These are phyloP conservation scores for Amblyraja radiata DNA, from an alignment of 2,797 vertebrate genomes.

Conservation along the genomic window DNA sequence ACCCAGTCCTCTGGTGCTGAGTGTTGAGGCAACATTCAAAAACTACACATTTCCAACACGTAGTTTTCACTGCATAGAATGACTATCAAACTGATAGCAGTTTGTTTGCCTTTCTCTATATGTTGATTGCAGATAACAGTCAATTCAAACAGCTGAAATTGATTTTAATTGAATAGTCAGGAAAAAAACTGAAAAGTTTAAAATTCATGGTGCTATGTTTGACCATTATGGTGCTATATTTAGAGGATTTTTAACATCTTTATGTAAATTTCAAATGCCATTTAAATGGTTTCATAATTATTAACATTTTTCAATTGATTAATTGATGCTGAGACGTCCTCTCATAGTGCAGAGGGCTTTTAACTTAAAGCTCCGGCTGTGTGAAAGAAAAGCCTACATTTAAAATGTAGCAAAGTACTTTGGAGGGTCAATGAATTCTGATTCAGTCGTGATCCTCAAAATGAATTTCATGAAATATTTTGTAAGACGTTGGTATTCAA, in stretches of 20 bases:
- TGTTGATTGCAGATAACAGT: conserved; percentile 29
- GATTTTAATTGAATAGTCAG: conserved; percentile 56
- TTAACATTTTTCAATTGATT: conserved; percentile 14
- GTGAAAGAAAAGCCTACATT: conserved; percentile 52
- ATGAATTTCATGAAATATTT: conserved; percentile 50
- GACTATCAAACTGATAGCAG: conserved; percentile 53
- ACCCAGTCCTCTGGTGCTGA: conserved; percentile 83
- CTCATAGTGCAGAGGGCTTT: conserved; percentile 40
- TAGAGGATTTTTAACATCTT: conserved; percentile 35
- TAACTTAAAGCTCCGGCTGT: conserved; percentile 48
- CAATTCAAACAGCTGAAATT: conserved; percentile 41
- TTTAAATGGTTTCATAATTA: conserved; percentile 36
- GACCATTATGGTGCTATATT: conserved; percentile 28
- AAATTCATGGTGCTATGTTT: conserved; percentile 76
- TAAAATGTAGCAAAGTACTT: conserved; percentile 55
- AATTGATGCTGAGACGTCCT: conserved; percentile 48
- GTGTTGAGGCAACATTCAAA: conserved; percentile 67
- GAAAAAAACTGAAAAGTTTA: conserved; percentile 70
- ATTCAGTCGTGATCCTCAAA: conserved; percentile 56
- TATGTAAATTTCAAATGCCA: conserved; percentile 36
- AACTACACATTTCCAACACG: conserved; percentile 64
- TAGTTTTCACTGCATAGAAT: conserved; percentile 61
- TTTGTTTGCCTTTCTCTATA: conserved; percentile 54
- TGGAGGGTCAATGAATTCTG: conserved; percentile 58
- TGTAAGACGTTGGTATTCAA: conserved; percentile 64